A percentile compares a stretch with the other conserved stretches of the same genome.
Conservation (phyloP, 2,797 vertebrate species). For the Salarias fasciatus region DNA sequence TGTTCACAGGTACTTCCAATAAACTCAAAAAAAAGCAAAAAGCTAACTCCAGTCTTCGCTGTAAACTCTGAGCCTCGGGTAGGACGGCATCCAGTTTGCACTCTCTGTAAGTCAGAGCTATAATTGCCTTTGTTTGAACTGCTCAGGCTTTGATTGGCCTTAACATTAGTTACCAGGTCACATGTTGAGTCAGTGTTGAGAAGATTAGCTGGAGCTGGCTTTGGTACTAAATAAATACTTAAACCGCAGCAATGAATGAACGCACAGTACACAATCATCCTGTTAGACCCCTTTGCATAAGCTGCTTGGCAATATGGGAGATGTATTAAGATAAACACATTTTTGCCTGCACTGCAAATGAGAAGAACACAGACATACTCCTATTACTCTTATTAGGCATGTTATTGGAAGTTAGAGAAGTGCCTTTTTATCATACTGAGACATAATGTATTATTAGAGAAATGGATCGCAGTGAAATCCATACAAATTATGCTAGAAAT, state of each 20-base stretch:
- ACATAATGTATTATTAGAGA: too few species aligned
- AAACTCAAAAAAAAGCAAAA: neutral
- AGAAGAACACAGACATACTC: conserved; percentile 5
- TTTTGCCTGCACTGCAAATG: conserved; percentile 17
- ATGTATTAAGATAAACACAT: conserved; percentile 20
- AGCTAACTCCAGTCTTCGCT: conserved; percentile 25
- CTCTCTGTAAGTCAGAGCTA: conserved; percentile 39
- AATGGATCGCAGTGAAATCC: too few species aligned
- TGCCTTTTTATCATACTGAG: too few species aligned
- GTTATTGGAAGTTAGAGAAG: too few species aligned
- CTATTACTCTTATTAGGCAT: neutral
- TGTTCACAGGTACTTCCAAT: neutral
- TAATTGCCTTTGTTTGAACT: conserved; percentile 55
- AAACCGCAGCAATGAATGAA: conserved; percentile 76
- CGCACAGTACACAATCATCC: conserved; percentile 65
- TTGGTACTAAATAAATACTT: conserved; percentile 83
- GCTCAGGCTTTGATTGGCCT: conserved; percentile 65
- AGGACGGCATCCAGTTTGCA: conserved; percentile 16
- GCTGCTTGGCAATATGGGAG: conserved; percentile 40
- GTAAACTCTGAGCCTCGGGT: conserved; percentile 4
- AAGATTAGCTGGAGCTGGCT: conserved; percentile 79
- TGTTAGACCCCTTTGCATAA: conserved; percentile 48
- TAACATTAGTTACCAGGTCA: conserved; percentile 73
- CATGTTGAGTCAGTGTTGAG: conserved; percentile 82
- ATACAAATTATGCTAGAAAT: too few species aligned